These are phyloP conservation scores for Galerucella nymphaeae DNA, from an alignment of 2,888 invertebrate species.

Conservation along the genomic window DNA sequence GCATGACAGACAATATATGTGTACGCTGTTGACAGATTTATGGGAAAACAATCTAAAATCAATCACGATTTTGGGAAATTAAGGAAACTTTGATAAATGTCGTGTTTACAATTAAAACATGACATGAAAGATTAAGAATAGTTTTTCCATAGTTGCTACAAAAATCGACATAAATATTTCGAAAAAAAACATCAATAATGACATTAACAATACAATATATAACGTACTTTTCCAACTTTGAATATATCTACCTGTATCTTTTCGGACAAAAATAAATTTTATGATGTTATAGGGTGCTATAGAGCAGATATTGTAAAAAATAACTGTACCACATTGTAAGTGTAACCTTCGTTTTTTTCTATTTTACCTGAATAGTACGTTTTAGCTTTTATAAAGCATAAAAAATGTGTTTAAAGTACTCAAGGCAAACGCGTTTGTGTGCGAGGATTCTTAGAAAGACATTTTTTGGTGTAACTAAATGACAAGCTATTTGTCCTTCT, in stretches of 20 bases:
- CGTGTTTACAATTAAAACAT: too few relatives aligned
- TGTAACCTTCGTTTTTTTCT: constrained; percentile 36
- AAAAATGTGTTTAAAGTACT: constrained; percentile 26
- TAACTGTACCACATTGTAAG: constrained; percentile 37
- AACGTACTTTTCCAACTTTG: background rate
- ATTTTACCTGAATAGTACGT: constrained; percentile 39
- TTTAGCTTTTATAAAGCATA: constrained; percentile 24
- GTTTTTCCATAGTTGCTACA: too few relatives aligned
- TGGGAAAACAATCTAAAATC: constrained; percentile 12
- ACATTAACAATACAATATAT: too few relatives aligned
- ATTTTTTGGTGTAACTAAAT: constrained; percentile 17
- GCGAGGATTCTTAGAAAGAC: constrained; percentile 31
- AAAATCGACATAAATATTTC: too few relatives aligned
- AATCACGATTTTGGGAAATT: background rate
- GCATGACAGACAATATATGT: constrained; percentile 7
- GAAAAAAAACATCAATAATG: too few relatives aligned
- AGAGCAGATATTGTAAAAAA: constrained; percentile 24
- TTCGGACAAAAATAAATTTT: background rate
- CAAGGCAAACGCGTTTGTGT: constrained; percentile 37
- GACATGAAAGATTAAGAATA: too few relatives aligned
- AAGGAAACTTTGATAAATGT: background rate
- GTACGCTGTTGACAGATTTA: constrained; percentile 9
- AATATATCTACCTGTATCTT: background rate
- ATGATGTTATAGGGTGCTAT: background rate
- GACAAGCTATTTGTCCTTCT: constrained; percentile 21